Conservation (phyloP, 2,888 invertebrate genomes). For the Synergus laeviventris region DNA sequence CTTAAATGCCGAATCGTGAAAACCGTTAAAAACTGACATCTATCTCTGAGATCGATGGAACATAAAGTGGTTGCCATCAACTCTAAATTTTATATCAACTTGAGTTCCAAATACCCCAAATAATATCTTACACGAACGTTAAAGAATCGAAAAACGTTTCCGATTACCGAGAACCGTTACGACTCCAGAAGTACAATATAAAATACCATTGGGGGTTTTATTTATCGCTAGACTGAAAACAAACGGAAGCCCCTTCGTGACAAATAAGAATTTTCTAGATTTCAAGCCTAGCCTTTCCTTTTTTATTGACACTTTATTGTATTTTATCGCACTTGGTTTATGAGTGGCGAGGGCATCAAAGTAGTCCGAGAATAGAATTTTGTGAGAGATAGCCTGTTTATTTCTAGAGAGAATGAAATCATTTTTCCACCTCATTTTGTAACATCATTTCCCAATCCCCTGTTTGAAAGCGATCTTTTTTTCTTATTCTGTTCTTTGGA, state of each 20-base stretch:
- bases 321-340: background rate
- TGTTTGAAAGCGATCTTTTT: too few relatives aligned
- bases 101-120: constrained; percentile 44
- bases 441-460: too few relatives aligned
- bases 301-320: background rate
- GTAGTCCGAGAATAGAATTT: too few relatives aligned
- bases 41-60: constrained; percentile 11
- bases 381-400: too few relatives aligned
- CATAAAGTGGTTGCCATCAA: constrained; percentile 46
- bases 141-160: constrained; percentile 54
- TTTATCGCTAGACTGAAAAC: constrained; percentile 18
- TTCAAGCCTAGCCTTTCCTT: background rate
- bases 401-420: too few relatives aligned
- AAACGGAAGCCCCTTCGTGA: background rate
- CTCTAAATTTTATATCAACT: constrained; percentile 48
- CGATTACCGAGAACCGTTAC: constrained; percentile 42
- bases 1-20: constrained; percentile 37
- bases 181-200: constrained; percentile 26
- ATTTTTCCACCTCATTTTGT: too few relatives aligned
- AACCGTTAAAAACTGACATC: too few relatives aligned
- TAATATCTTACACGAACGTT: constrained; percentile 34
- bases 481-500: too few relatives aligned
- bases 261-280: constrained; percentile 22
- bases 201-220: constrained; percentile 14
- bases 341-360: background rate